Base-by-base conservation (phyloP, 2,113 vertebrate genomes). In the Macquaria ambigua region DNA sequence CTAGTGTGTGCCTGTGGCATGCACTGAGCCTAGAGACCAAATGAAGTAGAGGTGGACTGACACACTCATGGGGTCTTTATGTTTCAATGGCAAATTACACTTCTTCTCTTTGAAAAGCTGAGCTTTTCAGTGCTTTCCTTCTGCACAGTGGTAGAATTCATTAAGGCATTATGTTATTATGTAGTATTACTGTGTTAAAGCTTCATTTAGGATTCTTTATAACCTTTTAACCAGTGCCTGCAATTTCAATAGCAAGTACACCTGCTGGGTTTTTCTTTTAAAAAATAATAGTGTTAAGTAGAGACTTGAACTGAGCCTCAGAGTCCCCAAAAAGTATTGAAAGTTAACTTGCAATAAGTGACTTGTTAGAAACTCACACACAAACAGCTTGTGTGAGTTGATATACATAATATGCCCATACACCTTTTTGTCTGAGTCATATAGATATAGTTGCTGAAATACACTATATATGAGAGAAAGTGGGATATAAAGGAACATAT, bases 81-180 rank as follows among this genome's bases (percentile, higher is more conserved):
- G 56, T 77, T 75, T 77, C 25, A 74, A 55, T 20, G 50, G 62
- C 11, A 16, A 79, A 77, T 74, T 66, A 52, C 66, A 72, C 43
- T 41, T 61, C 5, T 16, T 72, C 14, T 50, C 39, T 48, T 77
- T 39, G 34, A 50, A 82, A 63, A 34, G 15, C 72, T 37, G 12
- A 68, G 39, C 25, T 61, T 59, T 73, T 73, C 28, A 37, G 18
- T 28, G 41, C 18, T 63, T 18, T 75, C 12, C 23, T 48, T 21
- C 48, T 23, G 62, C 52, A 67, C 7, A 68, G 21, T 23, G 9
- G 8, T 67, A 61, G n/a, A 37, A 63, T 46, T n/a, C 25, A 15
- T 56, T 3, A 20, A 79, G 6, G 20, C 31, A 41, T 18, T 70
- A 21, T 50, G 10, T n/a, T 39, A 48, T 23, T 58, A 21, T 68